Evolutionary conservation across 2,888 invertebrate species (phyloP), one percentile per base, ranked within the genome.

Genomic region (Drosophila mulleri): DNA sequence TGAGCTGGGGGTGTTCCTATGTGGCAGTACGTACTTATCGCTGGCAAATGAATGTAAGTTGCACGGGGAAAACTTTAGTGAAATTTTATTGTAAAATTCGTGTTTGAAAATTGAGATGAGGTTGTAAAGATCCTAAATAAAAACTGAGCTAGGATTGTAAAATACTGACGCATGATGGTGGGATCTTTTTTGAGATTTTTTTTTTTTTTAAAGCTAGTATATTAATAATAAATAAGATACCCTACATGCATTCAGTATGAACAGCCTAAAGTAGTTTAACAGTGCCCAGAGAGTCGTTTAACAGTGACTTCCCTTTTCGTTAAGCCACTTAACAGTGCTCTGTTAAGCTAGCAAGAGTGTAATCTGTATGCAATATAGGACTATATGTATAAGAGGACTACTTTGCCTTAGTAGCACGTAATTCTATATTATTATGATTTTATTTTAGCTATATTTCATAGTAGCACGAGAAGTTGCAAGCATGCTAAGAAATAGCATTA

Each of bases 401-500:
- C 8, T 41, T 41, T 41, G 8, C n/a, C n/a, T 16, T 16, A 2
- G 39, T 39, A 16, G 39, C 32, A 20, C 4, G 3, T 5, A n/a
- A n/a, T n/a, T 11, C n/a, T n/a, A n/a, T 32, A 50, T 50, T 23
- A n/a, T 11, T 11, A 23, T 11, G 5, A 16, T 37, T 37, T 37
- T 37, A 6, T 23, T 23, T 44, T 7, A 37, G 35, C 23, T 23
- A 52, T 56, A 29, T 56, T 56, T 56, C 26, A 54, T 54, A 32
- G 50, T 6, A 39, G 12, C 53, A 39, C 23, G n/a, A 39, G n/a
- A 11, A 53, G 7, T 23, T 39, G 7, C 23, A 11, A 39, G 7
- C 69, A 54, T 59, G 50, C 18, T 64, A 69, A 70, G 67, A 70
- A 61, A 62, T 42, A 20, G 26, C 47, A 35, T 54, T 48, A 60